Percentiles rank a stretch among this genome's conserved stretches.
Conservation (phyloP, 2,888 invertebrate species). For the Ditylenchus weischeri region DNA sequence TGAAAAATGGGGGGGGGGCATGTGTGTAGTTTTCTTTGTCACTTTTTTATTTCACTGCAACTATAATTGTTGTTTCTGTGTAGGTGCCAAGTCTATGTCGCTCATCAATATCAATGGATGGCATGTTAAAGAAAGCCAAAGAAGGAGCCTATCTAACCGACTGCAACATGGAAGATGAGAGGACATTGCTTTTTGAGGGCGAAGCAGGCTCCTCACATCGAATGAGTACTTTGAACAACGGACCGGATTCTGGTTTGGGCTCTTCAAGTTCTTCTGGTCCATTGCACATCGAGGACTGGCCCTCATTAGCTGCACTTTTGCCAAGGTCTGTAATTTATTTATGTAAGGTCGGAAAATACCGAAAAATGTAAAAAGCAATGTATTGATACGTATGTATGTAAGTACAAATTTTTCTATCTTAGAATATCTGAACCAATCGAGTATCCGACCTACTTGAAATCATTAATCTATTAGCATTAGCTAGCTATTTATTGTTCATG, state of each 20-base stretch:
- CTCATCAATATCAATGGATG: conserved; percentile 38
- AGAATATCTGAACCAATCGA: too few relatives aligned
- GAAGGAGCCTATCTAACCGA: conserved; percentile 16
- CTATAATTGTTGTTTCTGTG: background rate
- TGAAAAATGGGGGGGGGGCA: too few relatives aligned
- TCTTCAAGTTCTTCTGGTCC: conserved; percentile 49
- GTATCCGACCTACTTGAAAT: too few relatives aligned
- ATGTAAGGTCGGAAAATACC: background rate
- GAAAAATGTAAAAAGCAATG: too few relatives aligned
- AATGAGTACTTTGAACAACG: background rate
- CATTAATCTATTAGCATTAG: background rate
- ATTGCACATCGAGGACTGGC: conserved; percentile 83
- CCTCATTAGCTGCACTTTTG: conserved; percentile 80
- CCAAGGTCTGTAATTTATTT: conserved; percentile 62
- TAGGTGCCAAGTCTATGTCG: conserved; percentile 38
- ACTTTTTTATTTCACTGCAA: background rate
- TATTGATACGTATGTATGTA: too few relatives aligned
- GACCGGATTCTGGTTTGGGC: conserved; percentile 56
- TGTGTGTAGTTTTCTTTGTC: conserved; percentile 21
- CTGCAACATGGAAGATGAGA: conserved; percentile 10
- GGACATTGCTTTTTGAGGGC: background rate
- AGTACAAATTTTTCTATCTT: too few relatives aligned
- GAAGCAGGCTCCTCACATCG: background rate
- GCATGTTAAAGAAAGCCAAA: conserved; percentile 29
- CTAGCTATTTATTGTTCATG: background rate